phyloP scores from a whole-genome alignment of 2,113 vertebrate species.

The Centrocercus urophasianus region DNA sequence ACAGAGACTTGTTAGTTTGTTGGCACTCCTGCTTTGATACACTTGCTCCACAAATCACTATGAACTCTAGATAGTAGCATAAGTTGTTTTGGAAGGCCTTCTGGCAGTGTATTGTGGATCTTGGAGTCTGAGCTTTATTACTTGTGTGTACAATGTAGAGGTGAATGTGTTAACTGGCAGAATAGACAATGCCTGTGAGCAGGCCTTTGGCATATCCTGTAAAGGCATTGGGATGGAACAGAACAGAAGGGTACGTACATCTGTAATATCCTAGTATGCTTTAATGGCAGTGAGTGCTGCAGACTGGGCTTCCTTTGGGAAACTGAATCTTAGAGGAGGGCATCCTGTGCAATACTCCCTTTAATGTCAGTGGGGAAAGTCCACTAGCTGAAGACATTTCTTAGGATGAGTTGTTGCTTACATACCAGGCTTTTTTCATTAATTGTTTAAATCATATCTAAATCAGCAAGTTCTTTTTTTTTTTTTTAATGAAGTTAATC shows the following conservation, averaged over 20 bases:
- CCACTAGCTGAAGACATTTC: neutral
- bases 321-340: neutral
- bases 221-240: neutral
- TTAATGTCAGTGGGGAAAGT: neutral
- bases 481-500: neutral
- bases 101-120: neutral
- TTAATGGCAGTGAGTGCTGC: neutral
- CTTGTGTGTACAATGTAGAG: neutral
- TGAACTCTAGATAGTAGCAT: neutral
- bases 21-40: neutral
- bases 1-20: neutral
- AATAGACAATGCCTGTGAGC: neutral
- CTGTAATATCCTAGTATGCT: neutral
- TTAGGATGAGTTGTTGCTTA: neutral
- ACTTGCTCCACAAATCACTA: neutral
- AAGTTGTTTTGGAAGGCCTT: neutral
- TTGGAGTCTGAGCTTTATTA: neutral
- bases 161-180: neutral
- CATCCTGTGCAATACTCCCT: neutral
- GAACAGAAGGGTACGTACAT: neutral
- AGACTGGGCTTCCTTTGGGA: neutral
- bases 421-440: neutral
- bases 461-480: neutral
- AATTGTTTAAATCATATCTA: neutral
- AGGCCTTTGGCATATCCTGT: neutral